Base-by-base conservation (phyloP, 2,797 vertebrate genomes). In the Pipistrellus nathusii region DNA sequence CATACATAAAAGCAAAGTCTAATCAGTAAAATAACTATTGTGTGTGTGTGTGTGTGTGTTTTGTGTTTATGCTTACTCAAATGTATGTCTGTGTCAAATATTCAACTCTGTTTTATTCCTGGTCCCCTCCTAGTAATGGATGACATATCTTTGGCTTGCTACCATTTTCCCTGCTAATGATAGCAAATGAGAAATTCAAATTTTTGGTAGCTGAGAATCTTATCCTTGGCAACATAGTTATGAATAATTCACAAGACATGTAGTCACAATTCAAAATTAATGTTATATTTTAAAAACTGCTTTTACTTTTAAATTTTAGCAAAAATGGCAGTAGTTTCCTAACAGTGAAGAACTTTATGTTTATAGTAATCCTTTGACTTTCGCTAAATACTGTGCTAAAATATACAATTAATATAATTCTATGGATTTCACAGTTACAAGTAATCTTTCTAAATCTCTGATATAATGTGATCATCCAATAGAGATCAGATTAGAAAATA, bases 371-470 rank as follows among this genome's bases (percentile, higher is more conserved):
- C 69, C 35, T 90, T 53, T 84, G 23, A 62, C 17, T 87, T 94
- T 95, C 69, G 48, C 80, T 92, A 91, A 93, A 48, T 94, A 94
- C 59, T 77, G 14, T 81, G 44, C 94, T 94, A 86, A 97, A 94
- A 87, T 92, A 85, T 62, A 27, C 23, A 84, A n/a, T 53, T 85
- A 78, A 88, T 64, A 23, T 85, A 71, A 93, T 95, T 94, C 90
- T 75, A 62, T 69, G 32, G 14, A 90, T 88, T 91, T 95, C 48
- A 92, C 68, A 94, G 32, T 64, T 86, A 8, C 76, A 55, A 81
- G 59, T n/a, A 80, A 6, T 85, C 53, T 90, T 93, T 93, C 75
- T 81, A 76, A 91, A 57, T 85, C 59, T 88, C 66, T 69, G 71
- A 66, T 72, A 86, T 88, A 68, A 94, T 73, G 46, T 81, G 44